Conservation (phyloP, 2,113 vertebrate genomes). For the Rhabdomys dilectus region DNA sequence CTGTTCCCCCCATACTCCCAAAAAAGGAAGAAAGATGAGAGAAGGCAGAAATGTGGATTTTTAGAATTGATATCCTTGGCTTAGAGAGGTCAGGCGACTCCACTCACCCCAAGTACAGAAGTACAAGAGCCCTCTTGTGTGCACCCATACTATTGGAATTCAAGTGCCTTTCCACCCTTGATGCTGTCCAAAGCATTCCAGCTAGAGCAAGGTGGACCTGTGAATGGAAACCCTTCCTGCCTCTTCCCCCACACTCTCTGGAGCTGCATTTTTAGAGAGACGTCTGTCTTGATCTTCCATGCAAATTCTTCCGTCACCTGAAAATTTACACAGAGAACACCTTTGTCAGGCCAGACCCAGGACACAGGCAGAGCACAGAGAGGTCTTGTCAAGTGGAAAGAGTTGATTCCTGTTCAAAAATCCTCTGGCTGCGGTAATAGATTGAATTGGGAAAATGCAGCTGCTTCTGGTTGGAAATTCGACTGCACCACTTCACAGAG, state of each 20-base stretch:
- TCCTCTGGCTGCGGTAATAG: neutral
- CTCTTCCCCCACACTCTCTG: neutral
- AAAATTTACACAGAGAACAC: conserved; percentile 54
- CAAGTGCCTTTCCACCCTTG: neutral
- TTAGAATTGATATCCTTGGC: neutral
- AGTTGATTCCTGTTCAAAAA: conserved; percentile 56
- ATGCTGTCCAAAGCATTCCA: neutral
- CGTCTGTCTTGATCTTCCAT: conserved; percentile 50
- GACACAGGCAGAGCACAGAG: conserved; percentile 25
- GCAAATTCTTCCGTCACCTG: neutral
- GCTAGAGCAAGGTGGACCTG: neutral
- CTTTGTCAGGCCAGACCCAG: conserved; percentile 4
- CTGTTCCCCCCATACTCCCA: neutral
- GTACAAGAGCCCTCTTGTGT: too few relatives aligned
- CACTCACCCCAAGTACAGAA: neutral
- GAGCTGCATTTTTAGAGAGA: neutral
- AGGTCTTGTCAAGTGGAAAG: conserved; percentile 21
- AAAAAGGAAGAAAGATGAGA: neutral
- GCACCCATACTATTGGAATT: neutral
- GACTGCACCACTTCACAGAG: neutral
- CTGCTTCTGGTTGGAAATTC: conserved; percentile 40
- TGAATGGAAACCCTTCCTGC: neutral
- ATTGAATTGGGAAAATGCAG: neutral
- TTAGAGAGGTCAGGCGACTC: neutral
- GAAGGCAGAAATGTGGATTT: neutral